Conservation (phyloP, 1,140 invertebrate genomes). For the Piezodorus guildinii region DNA sequence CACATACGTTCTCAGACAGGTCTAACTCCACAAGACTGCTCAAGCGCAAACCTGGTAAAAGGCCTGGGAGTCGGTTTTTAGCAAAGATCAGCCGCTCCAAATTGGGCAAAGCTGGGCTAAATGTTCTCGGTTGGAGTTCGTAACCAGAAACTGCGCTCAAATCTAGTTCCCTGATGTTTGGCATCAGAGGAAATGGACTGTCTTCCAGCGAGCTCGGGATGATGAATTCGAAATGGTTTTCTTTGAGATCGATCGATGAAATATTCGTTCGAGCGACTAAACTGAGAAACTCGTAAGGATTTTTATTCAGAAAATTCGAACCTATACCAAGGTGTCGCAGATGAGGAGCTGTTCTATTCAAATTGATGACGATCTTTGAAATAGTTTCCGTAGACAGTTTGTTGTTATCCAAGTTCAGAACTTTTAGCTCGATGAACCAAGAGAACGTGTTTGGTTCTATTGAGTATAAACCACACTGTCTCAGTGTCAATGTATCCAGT, state of each 20-base stretch:
- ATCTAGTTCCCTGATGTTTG: not conserved
- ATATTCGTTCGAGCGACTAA: not conserved
- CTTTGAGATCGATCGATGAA: not conserved
- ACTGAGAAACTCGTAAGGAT: not conserved
- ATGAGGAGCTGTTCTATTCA: not conserved
- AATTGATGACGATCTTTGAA: not conserved
- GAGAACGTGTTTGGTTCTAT: constrained; percentile 20
- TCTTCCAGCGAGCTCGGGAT: not conserved
- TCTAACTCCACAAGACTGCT: not conserved
- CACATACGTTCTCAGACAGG: not conserved
- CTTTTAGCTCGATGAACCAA: constrained; percentile 1
- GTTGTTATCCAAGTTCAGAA: not conserved
- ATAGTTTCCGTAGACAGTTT: not conserved
- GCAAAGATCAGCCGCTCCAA: not conserved
- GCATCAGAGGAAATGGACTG: not conserved
- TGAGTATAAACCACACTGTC: not conserved
- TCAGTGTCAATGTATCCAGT: not conserved
- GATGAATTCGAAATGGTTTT: not conserved
- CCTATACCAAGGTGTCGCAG: not conserved
- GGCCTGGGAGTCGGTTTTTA: not conserved
- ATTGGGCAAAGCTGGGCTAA: not conserved
- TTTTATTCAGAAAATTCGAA: not conserved
- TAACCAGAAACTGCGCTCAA: not conserved
- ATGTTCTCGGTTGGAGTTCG: not conserved
- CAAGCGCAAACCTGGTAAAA: not conserved